phyloP scores from a whole-genome alignment of 2,113 vertebrate genomes.

The Trematocara stigmaticum region DNA sequence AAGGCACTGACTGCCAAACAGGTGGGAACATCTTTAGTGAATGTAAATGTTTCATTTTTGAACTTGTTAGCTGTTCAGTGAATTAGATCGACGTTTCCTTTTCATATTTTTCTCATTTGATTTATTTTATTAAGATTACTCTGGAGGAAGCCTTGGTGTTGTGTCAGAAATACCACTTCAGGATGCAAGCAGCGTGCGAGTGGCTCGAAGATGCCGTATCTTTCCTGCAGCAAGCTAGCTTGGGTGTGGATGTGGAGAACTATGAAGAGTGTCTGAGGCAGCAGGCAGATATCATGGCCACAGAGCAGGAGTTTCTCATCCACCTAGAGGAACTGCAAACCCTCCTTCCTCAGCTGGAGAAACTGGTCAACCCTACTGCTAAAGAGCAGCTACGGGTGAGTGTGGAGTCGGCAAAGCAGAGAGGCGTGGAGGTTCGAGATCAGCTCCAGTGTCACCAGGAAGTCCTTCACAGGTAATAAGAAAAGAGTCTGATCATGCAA shows the following conservation, averaged over 20 bases:
- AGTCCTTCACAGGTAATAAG: slow-evolving; percentile 82
- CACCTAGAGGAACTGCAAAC: slow-evolving; percentile 78
- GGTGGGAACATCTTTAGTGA: slow-evolving; percentile 64
- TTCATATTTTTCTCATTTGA: background rate
- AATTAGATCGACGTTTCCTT: rapidly evolving
- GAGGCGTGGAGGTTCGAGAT: slow-evolving; percentile 71
- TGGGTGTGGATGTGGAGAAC: slow-evolving; percentile 88
- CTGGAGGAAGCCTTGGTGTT: slow-evolving; percentile 81
- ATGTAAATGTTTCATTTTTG: background rate
- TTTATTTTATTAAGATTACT: slow-evolving; percentile 78
- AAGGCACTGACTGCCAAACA: slow-evolving; percentile 80
- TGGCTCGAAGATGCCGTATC: slow-evolving; percentile 94
- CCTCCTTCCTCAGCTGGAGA: slow-evolving; percentile 78
- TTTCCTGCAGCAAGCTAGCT: slow-evolving; percentile 81
- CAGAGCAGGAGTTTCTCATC: slow-evolving; percentile 80
- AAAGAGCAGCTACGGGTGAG: slow-evolving; percentile 79
- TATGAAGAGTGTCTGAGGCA: slow-evolving; percentile 85
- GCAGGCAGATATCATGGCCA: slow-evolving; percentile 84
- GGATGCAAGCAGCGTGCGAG: slow-evolving; percentile 82
- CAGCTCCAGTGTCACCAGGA: slow-evolving; percentile 80
- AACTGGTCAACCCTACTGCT: slow-evolving; percentile 73
- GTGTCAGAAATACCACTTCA: slow-evolving; percentile 88
- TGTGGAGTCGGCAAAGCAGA: slow-evolving; percentile 78
- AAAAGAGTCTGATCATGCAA: background rate
- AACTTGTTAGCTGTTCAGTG: background rate